Percentiles rank a stretch among this genome's conserved stretches.
Evolutionary conservation across 1,140 invertebrate genomes (phyloP).

Genomic region (Anagrus nilaparvatae): DNA sequence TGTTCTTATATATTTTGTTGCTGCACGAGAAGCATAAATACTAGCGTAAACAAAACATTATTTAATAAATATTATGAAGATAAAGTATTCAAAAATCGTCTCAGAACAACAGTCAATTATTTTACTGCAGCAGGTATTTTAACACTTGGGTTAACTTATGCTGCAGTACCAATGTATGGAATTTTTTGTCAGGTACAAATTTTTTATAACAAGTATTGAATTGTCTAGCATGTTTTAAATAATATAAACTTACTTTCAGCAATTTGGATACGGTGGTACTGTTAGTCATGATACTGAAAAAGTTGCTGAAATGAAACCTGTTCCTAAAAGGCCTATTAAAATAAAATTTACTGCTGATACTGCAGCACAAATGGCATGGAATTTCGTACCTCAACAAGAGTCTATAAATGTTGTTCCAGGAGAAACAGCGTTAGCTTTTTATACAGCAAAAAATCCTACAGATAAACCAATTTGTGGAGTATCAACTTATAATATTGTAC

Average conservation of each 20-base stretch:
- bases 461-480: conserved; percentile 83
- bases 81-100: conserved; percentile 34
- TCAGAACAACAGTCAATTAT: conserved; percentile 66
- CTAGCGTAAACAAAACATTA: conserved; percentile 39
- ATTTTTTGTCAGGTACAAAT: conserved; percentile 86
- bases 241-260: conserved; percentile 38
- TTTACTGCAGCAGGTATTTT: conserved; percentile 69
- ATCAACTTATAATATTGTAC: conserved; percentile 93
- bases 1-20: conserved; percentile 15
- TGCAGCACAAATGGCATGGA: conserved; percentile 85
- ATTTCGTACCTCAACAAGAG: conserved; percentile 89
- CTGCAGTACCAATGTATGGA: conserved; percentile 92
- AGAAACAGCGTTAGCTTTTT: conserved; percentile 97
- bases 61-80: conserved; percentile 42
- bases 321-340: conserved; percentile 63
- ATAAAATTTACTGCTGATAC: conserved; percentile 91
- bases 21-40: conserved; percentile 19
- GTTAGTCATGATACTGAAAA: conserved; percentile 57
- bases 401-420: conserved; percentile 85
- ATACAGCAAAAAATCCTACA: conserved; percentile 91
- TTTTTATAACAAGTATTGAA: conserved; percentile 5
- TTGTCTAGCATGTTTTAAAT: not conserved
- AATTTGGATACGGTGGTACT: conserved; percentile 84
- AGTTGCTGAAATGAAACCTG: conserved; percentile 66
- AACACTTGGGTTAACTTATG: conserved; percentile 79